Base-by-base conservation (phyloP, 2,113 vertebrate genomes). In the Recurvirostra avosetta region DNA sequence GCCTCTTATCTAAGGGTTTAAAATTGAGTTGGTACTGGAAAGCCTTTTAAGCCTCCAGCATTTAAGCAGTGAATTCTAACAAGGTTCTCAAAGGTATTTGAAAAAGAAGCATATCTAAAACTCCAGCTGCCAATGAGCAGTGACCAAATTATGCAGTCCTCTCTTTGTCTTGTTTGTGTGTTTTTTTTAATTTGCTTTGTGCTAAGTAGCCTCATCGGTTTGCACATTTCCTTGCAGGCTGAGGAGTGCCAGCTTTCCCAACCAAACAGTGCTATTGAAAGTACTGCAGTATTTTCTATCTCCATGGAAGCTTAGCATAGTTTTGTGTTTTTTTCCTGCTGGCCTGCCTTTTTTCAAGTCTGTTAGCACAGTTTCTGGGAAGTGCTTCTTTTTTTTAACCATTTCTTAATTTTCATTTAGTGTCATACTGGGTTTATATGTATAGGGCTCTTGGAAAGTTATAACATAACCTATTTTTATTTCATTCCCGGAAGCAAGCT, bases 231-330 rank as follows among this genome's bases (percentile, higher is more conserved):
- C 86, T 96, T 93, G 86, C 83, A 84, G 83, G 26, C 65, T 50
- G 19, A 81, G 87, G 50, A 77, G 71, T 85, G 96, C 93, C 88
- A 94, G 65, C 85, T 76, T n/a, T 86, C 89, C 90, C 82, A 55
- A 85, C 84, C 92, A 75, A 95, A 67, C 30, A 82, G 71, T 25
- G 75, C 81, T 92, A 90, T 91, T 96, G 74, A 94, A 90, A 95
- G 86, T 56, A 3, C 78, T 63, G 94, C 58, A 52, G 58, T 86
- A 52, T 86, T 97, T 96, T 92, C 91, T 56, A 84, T 97, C 96
- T 96, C 96, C 96, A 96, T 96, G 96, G 94, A 94, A 96, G 91
- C 92, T 81, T 47, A 95, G 53, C 27, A 38, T 4, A 75, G 84
- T 84, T 95, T 43, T 61, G 58, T 72, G 68, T 5, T 61, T 56